Percentiles rank a stretch among this genome's conserved stretches.
These are phyloP conservation scores for Semicossyphus pulcher DNA, from an alignment of 2,113 vertebrate species.

Conservation along the genomic window DNA sequence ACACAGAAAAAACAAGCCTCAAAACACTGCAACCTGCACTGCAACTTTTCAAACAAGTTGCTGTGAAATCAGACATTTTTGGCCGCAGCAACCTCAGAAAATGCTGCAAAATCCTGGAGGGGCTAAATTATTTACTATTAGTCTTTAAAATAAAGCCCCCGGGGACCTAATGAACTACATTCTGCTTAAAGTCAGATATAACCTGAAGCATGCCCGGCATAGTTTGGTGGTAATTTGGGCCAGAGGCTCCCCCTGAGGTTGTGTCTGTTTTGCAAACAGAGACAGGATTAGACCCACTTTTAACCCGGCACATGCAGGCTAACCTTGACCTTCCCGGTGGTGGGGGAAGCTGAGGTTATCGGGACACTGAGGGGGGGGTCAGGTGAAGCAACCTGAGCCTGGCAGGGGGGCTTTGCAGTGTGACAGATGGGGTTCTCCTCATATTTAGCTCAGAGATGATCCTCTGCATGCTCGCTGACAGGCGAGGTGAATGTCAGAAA, in stretches of 20 bases:
- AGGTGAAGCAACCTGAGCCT: slow-evolving; percentile 50
- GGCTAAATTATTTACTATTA: too few species aligned
- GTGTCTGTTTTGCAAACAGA: neutral
- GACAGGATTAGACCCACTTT: slow-evolving; percentile 2
- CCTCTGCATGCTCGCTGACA: slow-evolving; percentile 30
- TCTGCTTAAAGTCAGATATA: neutral
- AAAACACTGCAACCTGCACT: too few species aligned
- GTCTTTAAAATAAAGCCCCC: neutral
- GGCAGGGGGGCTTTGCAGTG: slow-evolving; percentile 38
- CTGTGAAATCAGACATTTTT: too few species aligned
- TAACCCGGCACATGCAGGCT: slow-evolving; percentile 31
- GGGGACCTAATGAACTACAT: neutral
- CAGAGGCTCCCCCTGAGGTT: neutral
- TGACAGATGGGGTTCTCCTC: slow-evolving; percentile 55
- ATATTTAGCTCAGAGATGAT: slow-evolving; percentile 57
- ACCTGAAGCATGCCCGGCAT: neutral
- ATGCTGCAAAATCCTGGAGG: too few species aligned
- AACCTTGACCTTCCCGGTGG: slow-evolving; percentile 43
- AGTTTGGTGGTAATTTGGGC: neutral
- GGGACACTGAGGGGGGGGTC: neutral
- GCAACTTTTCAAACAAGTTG: too few species aligned
- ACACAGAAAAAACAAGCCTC: too few species aligned
- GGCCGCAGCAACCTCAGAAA: too few species aligned
- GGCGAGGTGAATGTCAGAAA: slow-evolving; percentile 15
- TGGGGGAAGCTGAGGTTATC: neutral